Base-by-base conservation (phyloP, 1,140 invertebrate genomes). In the Dryas iulia region DNA sequence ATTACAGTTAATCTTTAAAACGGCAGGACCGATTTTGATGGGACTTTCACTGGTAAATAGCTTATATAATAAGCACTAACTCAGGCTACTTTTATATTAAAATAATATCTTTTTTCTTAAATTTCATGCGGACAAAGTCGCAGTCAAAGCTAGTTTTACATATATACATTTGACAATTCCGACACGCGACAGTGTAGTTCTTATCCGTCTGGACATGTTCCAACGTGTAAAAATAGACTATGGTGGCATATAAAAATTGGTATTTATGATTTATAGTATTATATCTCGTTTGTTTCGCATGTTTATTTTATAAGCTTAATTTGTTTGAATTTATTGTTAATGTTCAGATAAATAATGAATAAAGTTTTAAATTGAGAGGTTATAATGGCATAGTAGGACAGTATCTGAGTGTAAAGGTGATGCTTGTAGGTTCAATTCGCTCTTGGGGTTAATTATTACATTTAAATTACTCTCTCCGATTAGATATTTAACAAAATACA, bases 131-230 rank as follows among this genome's bases (percentile, higher is more conserved):
- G n/a, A n/a, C n/a, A n/a, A n/a, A n/a, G n/a, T n/a, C n/a, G n/a
- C n/a, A n/a, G n/a, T n/a, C n/a, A n/a, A n/a, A n/a, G n/a, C n/a
- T n/a, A n/a, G n/a, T n/a, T 3, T 7, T 47, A 39, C n/a, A 18
- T 39, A 14, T 6, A 18, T 18, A 39, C 14, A 21, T 47, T 8
- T 11, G 18, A 21, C 21, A 39, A 18, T 8, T 12, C 59, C 26
- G 71, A 69, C 71, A 73, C 62, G 71, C 71, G 66, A 73, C 71
- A 69, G 47, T 65, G 10, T 18, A 52, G 18, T 66, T 63, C 58
- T 62, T 69, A 35, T 61, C 28, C 39, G 21, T 53, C 59, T 62
- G 71, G 71, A 69, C 18, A 39, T 1, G 7, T 3, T 69, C 71
- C 71, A 73, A 73, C 59, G 28, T 30, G 47, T 24, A 54, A 69